Evolutionary conservation across 2,113 vertebrate genomes (phyloP).

Genomic region (Siniperca knerii): DNA sequence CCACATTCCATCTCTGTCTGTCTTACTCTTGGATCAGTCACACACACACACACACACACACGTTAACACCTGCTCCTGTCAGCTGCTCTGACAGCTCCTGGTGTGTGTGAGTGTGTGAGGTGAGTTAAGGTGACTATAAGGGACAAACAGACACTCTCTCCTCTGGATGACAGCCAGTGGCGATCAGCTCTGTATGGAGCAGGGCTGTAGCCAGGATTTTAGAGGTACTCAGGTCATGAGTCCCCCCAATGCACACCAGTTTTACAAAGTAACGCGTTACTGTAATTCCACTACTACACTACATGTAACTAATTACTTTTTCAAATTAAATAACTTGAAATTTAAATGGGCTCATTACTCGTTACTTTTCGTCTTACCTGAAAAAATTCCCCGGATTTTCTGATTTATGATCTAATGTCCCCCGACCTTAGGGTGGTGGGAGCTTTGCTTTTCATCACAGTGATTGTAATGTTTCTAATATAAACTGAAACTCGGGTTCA

Average conservation of each 20-base stretch:
- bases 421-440: too few species aligned
- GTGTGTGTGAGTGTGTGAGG: constrained; percentile 14
- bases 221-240: background rate
- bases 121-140: constrained; percentile 22
- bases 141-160: background rate
- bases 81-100: constrained; percentile 17
- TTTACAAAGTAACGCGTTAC: too few species aligned
- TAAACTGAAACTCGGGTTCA: too few species aligned
- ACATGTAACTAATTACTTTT: too few species aligned
- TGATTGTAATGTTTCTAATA: too few species aligned
- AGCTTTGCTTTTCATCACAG: too few species aligned
- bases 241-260: background rate
- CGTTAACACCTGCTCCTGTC: constrained; percentile 12
- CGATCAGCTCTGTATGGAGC: background rate
- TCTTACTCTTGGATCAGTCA: background rate
- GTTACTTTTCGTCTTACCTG: too few species aligned
- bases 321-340: too few species aligned
- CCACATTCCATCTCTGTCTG: constrained; percentile 1
- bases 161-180: background rate
- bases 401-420: too few species aligned
- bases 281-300: too few species aligned
- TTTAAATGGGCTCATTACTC: too few species aligned
- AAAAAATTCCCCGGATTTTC: too few species aligned
- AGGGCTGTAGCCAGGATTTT: background rate
- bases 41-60: background rate